Evolutionary conservation across 1,140 invertebrate genomes (phyloP), one percentile per base, ranked within the genome.

Genomic region (Glomeris maerens): DNA sequence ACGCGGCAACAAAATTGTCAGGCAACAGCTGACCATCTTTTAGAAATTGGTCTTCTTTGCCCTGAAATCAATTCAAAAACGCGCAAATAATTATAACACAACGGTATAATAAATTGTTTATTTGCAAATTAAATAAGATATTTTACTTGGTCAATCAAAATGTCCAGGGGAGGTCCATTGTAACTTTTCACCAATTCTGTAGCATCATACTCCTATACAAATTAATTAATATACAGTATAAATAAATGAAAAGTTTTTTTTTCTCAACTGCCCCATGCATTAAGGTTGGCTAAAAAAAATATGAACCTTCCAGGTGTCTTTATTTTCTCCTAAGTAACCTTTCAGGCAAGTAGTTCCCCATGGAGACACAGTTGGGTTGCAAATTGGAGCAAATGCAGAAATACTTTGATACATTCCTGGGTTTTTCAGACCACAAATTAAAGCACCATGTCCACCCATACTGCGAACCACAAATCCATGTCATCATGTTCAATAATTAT

Each of bases 361-460:
- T 2, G 77, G 74, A 60, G 83, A 83, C 36, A 79, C 69, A 13
- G 71, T 75, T 0, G 94, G 92, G 71, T 97, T 93, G 45, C 80
- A 80, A 61, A 98, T 97, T 0, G 95, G 92, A 21, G 95, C 78
- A 76, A 99, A 98, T n/a, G 89, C 89, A 52, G 91, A 94, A 0
- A 95, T 90, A 31, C 84, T 83, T 57, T 78, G 78, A 66, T 89
- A 99, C 51, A 83, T 70, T 3, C 82, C 83, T 22, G 92, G 93
- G 68, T 93, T 95, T 65, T 90, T 90, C 21, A 98, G 67, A 17
- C 84, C 82, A 66, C 84, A 87, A 27, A 93, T 82, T 22, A 98
- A 66, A 25, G 95, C 94, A 25, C 95, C 95, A 72, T 96, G 92
- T 47, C 94, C 93, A 47, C 93, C 93, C 92, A 97, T 96, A 62